Conservation (phyloP, 2,888 invertebrate species). For the Dasypogon diadema region DNA sequence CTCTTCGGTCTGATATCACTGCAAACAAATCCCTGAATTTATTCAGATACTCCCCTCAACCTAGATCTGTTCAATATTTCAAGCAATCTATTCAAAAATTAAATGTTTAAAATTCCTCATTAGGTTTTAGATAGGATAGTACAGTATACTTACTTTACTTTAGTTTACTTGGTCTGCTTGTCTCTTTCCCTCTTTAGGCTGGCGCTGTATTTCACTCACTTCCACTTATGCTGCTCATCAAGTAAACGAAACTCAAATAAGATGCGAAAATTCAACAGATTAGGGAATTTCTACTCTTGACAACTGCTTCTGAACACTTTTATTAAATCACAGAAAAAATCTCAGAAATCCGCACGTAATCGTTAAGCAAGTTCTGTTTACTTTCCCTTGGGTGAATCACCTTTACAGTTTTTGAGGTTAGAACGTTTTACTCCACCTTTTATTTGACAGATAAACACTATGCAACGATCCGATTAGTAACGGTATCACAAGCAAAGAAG, state of each 20-base stretch:
- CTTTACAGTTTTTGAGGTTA: slow-evolving; percentile 23
- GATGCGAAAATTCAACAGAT: neutral
- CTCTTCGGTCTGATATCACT: too few relatives aligned
- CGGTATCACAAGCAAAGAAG: slow-evolving; percentile 28
- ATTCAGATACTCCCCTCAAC: too few relatives aligned
- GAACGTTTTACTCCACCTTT: neutral
- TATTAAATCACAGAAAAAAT: slow-evolving; percentile 29
- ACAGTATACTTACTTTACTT: neutral
- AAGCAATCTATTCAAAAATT: too few relatives aligned
- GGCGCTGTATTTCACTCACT: neutral
- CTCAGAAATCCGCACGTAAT: neutral
- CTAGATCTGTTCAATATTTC: too few relatives aligned
- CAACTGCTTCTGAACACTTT: slow-evolving; percentile 11
- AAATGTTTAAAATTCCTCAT: too few relatives aligned
- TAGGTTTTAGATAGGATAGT: too few relatives aligned
- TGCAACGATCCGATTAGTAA: slow-evolving; percentile 19
- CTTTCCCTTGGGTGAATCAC: slow-evolving; percentile 9
- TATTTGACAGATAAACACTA: slow-evolving; percentile 12
- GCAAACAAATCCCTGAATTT: too few relatives aligned
- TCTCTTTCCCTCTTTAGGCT: neutral
- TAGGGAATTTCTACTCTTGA: neutral
- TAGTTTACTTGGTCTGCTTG: neutral
- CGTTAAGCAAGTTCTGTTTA: slow-evolving; percentile 1
- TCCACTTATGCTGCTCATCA: slow-evolving; percentile 1
- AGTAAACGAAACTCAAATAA: neutral